A percentile compares a stretch with the other conserved stretches of the same genome.
These are phyloP conservation scores for Crocidura indochinensis DNA, from an alignment of 2,797 vertebrate genomes.

Conservation along the genomic window DNA sequence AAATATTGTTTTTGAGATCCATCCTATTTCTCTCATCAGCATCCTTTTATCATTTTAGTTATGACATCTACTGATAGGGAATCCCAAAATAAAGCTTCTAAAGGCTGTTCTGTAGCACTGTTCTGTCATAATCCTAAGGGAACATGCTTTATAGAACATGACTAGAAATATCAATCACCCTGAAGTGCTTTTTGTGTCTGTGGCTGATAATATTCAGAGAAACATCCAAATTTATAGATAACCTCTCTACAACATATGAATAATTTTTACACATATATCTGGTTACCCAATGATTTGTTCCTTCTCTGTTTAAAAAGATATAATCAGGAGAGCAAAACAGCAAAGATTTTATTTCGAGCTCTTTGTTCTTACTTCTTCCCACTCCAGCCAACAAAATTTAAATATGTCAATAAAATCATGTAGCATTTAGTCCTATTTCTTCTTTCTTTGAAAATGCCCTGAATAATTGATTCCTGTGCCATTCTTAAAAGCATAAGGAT, in stretches of 20 bases:
- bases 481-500: slow-evolving; percentile 17
- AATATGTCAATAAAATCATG: slow-evolving; percentile 31
- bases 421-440: slow-evolving; percentile 10
- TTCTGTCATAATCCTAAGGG: neutral
- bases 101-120: neutral
- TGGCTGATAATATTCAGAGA: slow-evolving; percentile 15
- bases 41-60: neutral
- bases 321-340: slow-evolving; percentile 27
- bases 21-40: neutral
- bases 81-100: neutral
- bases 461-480: neutral
- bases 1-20: slow-evolving; percentile 42
- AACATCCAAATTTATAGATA: slow-evolving; percentile 31
- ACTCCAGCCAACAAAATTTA: neutral
- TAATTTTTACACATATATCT: slow-evolving; percentile 5
- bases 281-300: neutral
- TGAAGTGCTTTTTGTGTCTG: neutral
- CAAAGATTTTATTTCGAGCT: slow-evolving; percentile 21
- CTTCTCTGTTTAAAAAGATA: neutral
- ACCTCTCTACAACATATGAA: slow-evolving; percentile 39
- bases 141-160: neutral
- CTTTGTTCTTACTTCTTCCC: neutral
- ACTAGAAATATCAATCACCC: neutral
- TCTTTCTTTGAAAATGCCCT: slow-evolving; percentile 5
- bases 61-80: neutral